phyloP scores from a whole-genome alignment of 2,113 vertebrate species.

The Eolophus roseicapilla region DNA sequence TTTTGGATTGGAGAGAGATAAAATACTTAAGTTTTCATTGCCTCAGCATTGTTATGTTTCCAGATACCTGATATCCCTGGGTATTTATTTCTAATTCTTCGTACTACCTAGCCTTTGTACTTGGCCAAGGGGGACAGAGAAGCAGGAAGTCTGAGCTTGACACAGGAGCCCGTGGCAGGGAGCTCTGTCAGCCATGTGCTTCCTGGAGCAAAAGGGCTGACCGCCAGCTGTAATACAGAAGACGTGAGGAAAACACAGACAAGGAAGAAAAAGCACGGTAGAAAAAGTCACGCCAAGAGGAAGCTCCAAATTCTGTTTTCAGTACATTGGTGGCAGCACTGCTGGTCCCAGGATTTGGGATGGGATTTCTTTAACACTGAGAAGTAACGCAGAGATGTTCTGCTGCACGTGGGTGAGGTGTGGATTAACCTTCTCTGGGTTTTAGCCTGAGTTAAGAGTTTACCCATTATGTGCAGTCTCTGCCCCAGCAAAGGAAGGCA shows the following conservation, averaged over 20 bases:
- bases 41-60: background rate
- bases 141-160: background rate
- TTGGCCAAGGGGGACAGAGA: background rate
- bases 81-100: background rate
- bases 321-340: background rate
- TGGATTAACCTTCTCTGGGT: background rate
- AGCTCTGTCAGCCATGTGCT: background rate
- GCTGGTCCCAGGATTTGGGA: background rate
- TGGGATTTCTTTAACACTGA: background rate
- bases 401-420: background rate
- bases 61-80: background rate
- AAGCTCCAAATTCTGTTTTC: background rate
- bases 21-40: background rate
- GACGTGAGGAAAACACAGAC: fast-evolving
- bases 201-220: background rate
- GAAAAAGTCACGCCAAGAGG: background rate
- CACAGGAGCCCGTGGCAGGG: background rate
- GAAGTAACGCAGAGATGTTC: background rate
- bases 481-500: background rate
- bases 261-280: fast-evolving
- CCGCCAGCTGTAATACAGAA: background rate
- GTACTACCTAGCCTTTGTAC: background rate
- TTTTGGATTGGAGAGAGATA: background rate
- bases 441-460: background rate
- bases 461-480: background rate